Evolutionary conservation across 2,797 vertebrate genomes (phyloP).

Genomic region (Halcyon chelicuti): DNA sequence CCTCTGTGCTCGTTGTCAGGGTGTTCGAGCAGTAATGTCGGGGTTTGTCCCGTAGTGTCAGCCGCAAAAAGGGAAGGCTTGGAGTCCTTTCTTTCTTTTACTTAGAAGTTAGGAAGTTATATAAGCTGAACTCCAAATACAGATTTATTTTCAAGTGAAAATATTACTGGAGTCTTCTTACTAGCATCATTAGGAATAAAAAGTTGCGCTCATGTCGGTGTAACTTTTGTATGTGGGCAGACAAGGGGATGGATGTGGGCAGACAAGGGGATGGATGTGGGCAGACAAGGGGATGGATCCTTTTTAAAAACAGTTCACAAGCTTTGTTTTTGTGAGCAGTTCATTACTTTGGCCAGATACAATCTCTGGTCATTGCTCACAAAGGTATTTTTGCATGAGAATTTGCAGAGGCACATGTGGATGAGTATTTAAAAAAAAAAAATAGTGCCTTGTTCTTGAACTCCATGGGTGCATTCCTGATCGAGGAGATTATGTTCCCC

Average conservation of each 20-base stretch:
- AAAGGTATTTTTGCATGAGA: not conserved
- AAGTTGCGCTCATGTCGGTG: not conserved
- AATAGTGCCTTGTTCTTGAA: not conserved
- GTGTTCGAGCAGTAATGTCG: not conserved
- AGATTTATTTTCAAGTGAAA: not conserved
- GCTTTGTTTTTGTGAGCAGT: not conserved
- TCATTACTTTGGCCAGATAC: not conserved
- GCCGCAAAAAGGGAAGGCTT: not conserved
- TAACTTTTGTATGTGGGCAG: not conserved
- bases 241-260: not conserved
- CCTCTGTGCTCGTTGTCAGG: accelerated
- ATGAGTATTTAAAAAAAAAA: not conserved
- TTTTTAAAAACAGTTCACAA: not conserved
- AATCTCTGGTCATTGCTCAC: not conserved
- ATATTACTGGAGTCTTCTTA: not conserved
- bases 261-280: no score
- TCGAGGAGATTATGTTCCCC: not conserved
- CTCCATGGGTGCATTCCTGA: not conserved
- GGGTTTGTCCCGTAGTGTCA: no score
- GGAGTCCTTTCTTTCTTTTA: not conserved
- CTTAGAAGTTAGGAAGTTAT: not conserved
- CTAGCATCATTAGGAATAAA: not conserved
- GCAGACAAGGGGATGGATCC: not conserved
- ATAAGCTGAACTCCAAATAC: not conserved
- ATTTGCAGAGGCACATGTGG: not conserved